A percentile compares a stretch with the other conserved stretches of the same genome.
These are phyloP conservation scores for Drosophila pseudoananassae DNA, from an alignment of 1,140 invertebrate genomes.

Conservation along the genomic window DNA sequence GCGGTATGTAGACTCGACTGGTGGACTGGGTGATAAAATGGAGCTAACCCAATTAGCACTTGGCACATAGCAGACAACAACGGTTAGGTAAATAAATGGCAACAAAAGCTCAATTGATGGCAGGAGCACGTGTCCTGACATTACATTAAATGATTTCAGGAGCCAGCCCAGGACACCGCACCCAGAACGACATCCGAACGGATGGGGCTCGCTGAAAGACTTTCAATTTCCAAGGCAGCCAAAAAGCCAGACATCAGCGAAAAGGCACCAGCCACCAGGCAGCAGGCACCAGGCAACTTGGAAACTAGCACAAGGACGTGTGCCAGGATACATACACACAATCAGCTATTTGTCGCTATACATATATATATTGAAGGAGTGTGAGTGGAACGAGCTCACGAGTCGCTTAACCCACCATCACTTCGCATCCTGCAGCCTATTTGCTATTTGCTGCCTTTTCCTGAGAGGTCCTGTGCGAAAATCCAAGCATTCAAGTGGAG, in stretches of 20 bases:
- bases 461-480: conserved; percentile 38
- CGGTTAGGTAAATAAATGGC: conserved; percentile 74
- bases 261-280: conserved; percentile 53
- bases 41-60: conserved; percentile 78
- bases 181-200: not conserved
- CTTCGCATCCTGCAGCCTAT: conserved; percentile 25
- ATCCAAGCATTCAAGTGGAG: conserved; percentile 70
- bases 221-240: conserved; percentile 75
- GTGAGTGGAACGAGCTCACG: conserved; percentile 16
- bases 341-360: not conserved
- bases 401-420: conserved; percentile 50
- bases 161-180: conserved; percentile 3
- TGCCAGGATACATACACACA: conserved; percentile 7
- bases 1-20: not conserved
- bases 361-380: not conserved
- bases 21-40: conserved; percentile 29
- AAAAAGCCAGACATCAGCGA: conserved; percentile 77
- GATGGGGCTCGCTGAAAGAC: conserved; percentile 38
- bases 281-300: conserved; percentile 50
- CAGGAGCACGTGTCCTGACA: conserved; percentile 68
- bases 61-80: conserved; percentile 63
- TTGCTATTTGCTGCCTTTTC: not conserved
- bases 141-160: conserved; percentile 71
- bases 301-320: conserved; percentile 80
- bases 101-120: conserved; percentile 78